Base-by-base conservation (phyloP, 2,113 vertebrate species). In the Patagioenas fasciata region DNA sequence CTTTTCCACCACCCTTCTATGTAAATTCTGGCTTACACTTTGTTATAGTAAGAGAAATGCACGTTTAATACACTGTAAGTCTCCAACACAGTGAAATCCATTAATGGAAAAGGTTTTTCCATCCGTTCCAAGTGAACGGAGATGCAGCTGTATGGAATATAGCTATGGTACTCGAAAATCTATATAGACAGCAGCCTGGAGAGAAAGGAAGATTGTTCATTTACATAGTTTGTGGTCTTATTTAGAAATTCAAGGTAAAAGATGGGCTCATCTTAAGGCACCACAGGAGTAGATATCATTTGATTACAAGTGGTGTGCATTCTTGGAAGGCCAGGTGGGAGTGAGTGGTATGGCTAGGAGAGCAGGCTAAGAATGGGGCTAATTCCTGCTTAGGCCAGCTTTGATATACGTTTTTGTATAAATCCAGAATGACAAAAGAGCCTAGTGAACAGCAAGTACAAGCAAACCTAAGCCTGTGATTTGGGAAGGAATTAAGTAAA, bases 51-150 rank as follows among this genome's bases (percentile, higher is more conserved):
- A 34, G 15, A 85, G 93, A 67, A 93, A 84, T 85, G 58, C 80
- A 58, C 84, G 87, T 93, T 91, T 88, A 57, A 91, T 89, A 26
- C 80, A 16, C 71, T 36, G 65, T 25, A 61, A 86, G 86, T 29
- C 85, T 96, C 70, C 80, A 58, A 24, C 28, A 18, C 8, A 58
- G 81, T 65, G 87, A 86, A 85, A 80, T 26, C 61, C 21, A 25
- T 80, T 93, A 90, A 73, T 70, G 10, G 57, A 89, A 92, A 91
- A 96, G 89, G n/a, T 53, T 95, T 93, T 95, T 91, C 87, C 71
- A 80, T 56, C 42, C 34, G 82, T 85, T 95, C 91, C 90, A 83
- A 96, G 88, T 75, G 32, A 93, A 93, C 20, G 24, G 86, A 91
- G 77, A 19, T 64, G 66, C 84, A 84, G 67, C 74, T 95, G 17